Conservation (phyloP, 2,113 vertebrate species). For the Mola mola region DNA sequence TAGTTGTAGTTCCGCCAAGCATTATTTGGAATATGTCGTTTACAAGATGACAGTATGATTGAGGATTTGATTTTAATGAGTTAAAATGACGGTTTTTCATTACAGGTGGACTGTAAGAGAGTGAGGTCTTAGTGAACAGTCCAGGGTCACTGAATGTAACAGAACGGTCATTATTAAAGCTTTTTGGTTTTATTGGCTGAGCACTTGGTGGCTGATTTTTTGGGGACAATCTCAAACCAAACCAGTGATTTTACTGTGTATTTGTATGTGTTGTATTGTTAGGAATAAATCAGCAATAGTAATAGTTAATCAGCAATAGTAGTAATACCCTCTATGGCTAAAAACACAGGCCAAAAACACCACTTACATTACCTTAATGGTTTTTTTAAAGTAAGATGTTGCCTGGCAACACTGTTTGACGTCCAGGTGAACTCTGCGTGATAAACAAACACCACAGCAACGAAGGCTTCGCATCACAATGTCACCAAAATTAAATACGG, state of each 20-base stretch:
- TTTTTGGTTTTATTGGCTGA: neutral
- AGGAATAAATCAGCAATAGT: neutral
- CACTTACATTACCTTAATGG: conserved; percentile 19
- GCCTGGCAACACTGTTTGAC: conserved; percentile 44
- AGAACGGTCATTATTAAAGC: too few species aligned
- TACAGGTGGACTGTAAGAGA: too few species aligned
- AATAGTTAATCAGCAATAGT: conserved; percentile 20
- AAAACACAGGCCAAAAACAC: conserved; percentile 18
- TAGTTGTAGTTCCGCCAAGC: too few species aligned
- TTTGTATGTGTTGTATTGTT: neutral
- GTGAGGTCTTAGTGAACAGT: too few species aligned
- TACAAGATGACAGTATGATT: too few species aligned
- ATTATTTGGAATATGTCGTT: too few species aligned
- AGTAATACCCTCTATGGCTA: conserved; percentile 2
- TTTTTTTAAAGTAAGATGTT: conserved; percentile 16
- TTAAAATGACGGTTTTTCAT: too few species aligned
- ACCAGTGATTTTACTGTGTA: too few species aligned
- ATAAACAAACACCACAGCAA: conserved; percentile 25
- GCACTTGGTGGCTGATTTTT: neutral
- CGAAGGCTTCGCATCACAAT: conserved; percentile 54
- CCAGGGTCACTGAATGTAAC: too few species aligned
- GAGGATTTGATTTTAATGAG: too few species aligned
- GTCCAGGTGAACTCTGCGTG: conserved; percentile 21
- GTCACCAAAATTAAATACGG: conserved; percentile 36
- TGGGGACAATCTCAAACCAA: too few species aligned